Base-by-base conservation (phyloP, 2,888 invertebrate species). In the Teleogryllus oceanicus region DNA sequence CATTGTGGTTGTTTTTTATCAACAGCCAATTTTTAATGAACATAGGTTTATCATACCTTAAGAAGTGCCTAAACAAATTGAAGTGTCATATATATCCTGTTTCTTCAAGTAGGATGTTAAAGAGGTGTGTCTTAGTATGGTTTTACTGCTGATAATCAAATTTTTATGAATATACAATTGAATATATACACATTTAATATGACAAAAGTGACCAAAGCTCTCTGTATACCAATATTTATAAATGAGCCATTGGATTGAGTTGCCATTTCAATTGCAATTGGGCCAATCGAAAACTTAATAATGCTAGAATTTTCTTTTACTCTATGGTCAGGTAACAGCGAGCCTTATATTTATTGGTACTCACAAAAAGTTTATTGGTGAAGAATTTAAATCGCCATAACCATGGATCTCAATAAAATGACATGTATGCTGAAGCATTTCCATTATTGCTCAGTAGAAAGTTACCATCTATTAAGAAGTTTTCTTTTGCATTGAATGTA, bases 61-160 rank as follows among this genome's bases (percentile, higher is more conserved):
- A 62, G 62, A 62, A 62, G 62, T 62, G 62, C 62, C 62, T 62
- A 62, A 62, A 62, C n/a, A 11, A 62, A 62, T 62, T 62, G 62
- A 62, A 62, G 62, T 62, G 62, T 62, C 62, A 62, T 62, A n/a
- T 62, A 62, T n/a, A 62, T 62, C 62, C 62, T 62, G 62, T 62
- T n/a, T 62, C 62, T 62, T 62, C 62, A 18, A 62, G 62, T 62
- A 62, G 62, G n/a, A n/a, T 62, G 62, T 62, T 62, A n/a, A 62
- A 62, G n/a, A 37, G 37, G 37, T 37, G 37, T 37, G 37, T 37
- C 37, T 37, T 37, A 37, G 37, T 62, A 62, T 62, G 62, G 62
- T 62, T 62, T 62, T 62, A 62, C 62, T 62, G 62, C 62, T 18
- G 62, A 62, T 62, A 62, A 62, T 62, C 62, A 62, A 62, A 62